Evolutionary conservation across 2,888 invertebrate species (phyloP).

Genomic region (Galeopsomyia nigrocyanea): DNA sequence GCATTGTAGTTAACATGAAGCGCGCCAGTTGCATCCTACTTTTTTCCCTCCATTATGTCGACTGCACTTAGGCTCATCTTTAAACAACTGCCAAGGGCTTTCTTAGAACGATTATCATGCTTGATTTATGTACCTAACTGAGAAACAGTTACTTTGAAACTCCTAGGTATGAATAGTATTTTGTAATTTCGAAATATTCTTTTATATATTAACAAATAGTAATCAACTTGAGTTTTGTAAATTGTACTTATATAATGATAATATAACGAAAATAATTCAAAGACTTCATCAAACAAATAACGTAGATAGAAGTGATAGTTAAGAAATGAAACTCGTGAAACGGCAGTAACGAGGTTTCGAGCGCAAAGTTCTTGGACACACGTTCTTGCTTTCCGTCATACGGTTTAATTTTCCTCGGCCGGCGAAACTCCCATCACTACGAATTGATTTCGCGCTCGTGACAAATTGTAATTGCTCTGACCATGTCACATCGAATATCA

Average conservation of each 20-base stretch:
- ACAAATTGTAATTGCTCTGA: slow-evolving; percentile 42
- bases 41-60: neutral
- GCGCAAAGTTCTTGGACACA: slow-evolving; percentile 26
- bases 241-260: too few species aligned
- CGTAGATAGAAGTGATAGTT: slow-evolving; percentile 23
- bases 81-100: too few species aligned
- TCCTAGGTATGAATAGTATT: too few species aligned
- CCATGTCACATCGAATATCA: slow-evolving; percentile 24
- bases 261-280: too few species aligned
- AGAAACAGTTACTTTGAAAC: too few species aligned
- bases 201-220: too few species aligned
- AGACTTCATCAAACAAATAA: too few species aligned
- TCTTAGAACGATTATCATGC: too few species aligned
- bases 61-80: too few species aligned
- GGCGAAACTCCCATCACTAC: neutral
- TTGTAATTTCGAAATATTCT: too few species aligned
- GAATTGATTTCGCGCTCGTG: slow-evolving; percentile 46
- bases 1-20: slow-evolving; percentile 43
- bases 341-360: slow-evolving; percentile 43
- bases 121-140: too few species aligned
- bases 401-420: slow-evolving; percentile 46
- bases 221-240: too few species aligned
- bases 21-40: slow-evolving; percentile 4
- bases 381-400: slow-evolving; percentile 42
- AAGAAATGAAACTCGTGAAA: slow-evolving; percentile 4